Percentiles rank a stretch among this genome's conserved stretches.
These are phyloP conservation scores for Pelvicachromis taeniatus DNA, from an alignment of 2,113 vertebrate genomes.

Conservation along the genomic window DNA sequence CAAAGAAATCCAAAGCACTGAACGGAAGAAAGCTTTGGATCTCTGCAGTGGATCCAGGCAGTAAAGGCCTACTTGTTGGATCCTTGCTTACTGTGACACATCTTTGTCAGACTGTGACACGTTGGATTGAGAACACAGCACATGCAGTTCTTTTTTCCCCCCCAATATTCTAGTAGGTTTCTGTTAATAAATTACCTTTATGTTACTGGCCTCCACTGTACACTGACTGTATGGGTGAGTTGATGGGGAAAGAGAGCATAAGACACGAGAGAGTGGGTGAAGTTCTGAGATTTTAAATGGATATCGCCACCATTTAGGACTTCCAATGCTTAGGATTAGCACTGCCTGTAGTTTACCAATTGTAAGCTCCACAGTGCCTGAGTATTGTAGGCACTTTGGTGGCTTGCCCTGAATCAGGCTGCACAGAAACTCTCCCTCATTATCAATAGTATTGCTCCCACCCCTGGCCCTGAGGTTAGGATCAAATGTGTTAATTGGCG, in stretches of 20 bases:
- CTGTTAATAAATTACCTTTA: neutral
- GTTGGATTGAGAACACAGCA: neutral
- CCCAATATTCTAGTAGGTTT: neutral
- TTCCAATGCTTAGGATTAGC: neutral
- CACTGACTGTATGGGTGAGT: neutral
- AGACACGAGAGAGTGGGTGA: neutral
- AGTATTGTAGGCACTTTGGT: neutral
- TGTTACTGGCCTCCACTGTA: neutral
- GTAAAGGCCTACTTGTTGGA: neutral
- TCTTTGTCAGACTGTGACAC: neutral
- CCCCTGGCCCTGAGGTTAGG: neutral
- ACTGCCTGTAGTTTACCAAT: neutral
- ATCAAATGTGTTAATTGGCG: neutral
- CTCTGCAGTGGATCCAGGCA: neutral
- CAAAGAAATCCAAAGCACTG: neutral
- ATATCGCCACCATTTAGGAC: neutral
- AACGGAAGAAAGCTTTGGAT: neutral
- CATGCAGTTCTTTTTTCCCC: neutral
- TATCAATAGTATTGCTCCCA: neutral
- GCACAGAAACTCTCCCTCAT: neutral
- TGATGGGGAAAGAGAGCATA: neutral
- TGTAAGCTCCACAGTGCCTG: neutral
- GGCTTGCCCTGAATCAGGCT: neutral
- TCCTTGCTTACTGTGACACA: neutral
- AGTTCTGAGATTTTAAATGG: neutral